Percentiles rank a stretch among this genome's conserved stretches.
Evolutionary conservation across 1,140 invertebrate genomes (phyloP).

Genomic region (honey bee (Apis mellifera)): DNA sequence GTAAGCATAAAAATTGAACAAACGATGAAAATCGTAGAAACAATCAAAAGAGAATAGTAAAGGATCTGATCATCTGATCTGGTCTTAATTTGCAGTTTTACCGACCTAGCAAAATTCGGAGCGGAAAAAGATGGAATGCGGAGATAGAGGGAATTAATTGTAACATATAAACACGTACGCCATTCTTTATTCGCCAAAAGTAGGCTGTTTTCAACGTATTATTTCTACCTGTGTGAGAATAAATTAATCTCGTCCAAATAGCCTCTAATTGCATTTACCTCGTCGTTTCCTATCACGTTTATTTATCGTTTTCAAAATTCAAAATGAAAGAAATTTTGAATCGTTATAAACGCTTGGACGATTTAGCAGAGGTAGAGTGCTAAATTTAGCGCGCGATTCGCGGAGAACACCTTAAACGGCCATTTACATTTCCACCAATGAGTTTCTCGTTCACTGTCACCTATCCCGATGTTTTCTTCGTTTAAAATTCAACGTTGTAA

Average conservation of each 20-base stretch:
- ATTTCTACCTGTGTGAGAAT: neutral
- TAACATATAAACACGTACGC: constrained; percentile 2
- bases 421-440: constrained; percentile 38
- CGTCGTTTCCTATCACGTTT: neutral
- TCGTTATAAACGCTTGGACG: no score
- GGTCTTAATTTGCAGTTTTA: no score
- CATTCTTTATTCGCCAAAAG: constrained; percentile 8
- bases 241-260: neutral
- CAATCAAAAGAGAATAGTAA: no score
- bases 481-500: no score
- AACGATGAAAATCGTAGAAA: no score
- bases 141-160: constrained; percentile 26
- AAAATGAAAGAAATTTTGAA: neutral
- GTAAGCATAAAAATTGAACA: no score
- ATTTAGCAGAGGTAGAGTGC: neutral
- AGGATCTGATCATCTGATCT: no score
- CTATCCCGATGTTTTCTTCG: neutral
- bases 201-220: constrained; percentile 13
- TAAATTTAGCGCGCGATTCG: constrained; percentile 35
- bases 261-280: neutral
- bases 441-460: constrained; percentile 17
- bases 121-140: constrained; percentile 18
- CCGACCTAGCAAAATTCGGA: neutral
- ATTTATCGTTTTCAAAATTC: neutral
- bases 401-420: constrained; percentile 30